Conservation (phyloP, 2,888 invertebrate species). For the Argyra leucocephala region DNA sequence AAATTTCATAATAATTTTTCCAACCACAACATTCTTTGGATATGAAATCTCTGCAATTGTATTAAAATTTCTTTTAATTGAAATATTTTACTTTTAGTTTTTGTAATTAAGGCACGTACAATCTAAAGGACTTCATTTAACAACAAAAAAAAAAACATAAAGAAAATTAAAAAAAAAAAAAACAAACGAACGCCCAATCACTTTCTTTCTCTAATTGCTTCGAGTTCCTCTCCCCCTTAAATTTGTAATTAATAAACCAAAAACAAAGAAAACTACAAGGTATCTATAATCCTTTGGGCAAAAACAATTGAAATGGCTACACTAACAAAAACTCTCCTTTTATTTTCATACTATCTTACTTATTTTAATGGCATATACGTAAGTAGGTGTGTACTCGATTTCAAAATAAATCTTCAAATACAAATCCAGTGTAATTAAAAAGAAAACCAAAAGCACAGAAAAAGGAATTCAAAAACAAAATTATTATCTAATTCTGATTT, state of each 20-base stretch:
- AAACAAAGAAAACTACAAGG: background rate
- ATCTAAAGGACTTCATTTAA: too few relatives aligned
- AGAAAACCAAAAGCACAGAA: background rate
- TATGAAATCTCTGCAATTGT: too few relatives aligned
- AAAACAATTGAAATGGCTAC: background rate
- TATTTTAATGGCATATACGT: background rate
- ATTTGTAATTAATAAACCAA: background rate
- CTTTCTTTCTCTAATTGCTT: background rate
- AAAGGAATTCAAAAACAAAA: background rate
- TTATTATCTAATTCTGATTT: too few relatives aligned
- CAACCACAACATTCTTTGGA: too few relatives aligned
- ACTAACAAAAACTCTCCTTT: background rate
- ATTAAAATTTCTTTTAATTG: too few relatives aligned
- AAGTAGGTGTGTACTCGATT: background rate
- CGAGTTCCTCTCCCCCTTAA: background rate
- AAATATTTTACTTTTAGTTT: too few relatives aligned
- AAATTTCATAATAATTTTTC: too few relatives aligned
- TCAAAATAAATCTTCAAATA: background rate
- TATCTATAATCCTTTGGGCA: background rate
- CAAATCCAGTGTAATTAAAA: conserved; percentile 2
- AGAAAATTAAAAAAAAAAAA: background rate
- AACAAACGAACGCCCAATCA: background rate
- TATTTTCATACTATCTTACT: background rate
- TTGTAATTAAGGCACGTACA: too few relatives aligned
- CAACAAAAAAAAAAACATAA: too few relatives aligned